Evolutionary conservation across 1,140 invertebrate species (phyloP), one percentile per base, ranked within the genome.

Genomic region (Formica exsecta): DNA sequence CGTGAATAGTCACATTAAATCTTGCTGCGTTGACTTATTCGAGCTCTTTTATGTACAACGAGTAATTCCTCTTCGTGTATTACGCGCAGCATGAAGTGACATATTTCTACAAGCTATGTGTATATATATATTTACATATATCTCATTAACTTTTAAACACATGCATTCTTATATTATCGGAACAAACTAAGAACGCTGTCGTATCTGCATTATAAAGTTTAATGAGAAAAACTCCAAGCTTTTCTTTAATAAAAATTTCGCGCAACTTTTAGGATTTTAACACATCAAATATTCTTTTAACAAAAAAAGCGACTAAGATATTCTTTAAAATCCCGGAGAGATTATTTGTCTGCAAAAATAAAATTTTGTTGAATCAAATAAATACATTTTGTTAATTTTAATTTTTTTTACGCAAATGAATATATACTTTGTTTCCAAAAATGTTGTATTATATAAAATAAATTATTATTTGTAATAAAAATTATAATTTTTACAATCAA

Each of bases 1-100:
- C 75, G 61, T 65, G 75, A 29, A 77, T 65, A 77, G 59, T 44
- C 41, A 51, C 75, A 65, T 77, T 77, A 65, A 65, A 77, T 65
- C 75, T 19, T 22, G 48, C 59, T 16, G 38, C 19, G 19, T 38
- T n/a, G 61, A 77, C 75, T 32, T 77, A 38, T 36, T 65, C 41
- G 32, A 77, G 38, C 61, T 25, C 25, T 51, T 65, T 61, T 32
- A 25, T 59, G 22, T 44, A 76, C 38, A 36, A 36, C 22, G 36
- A 13, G 25, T 48, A 44, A 77, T 29, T 65, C 11, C 11, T 51
- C 16, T 77, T 65, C 75, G 25, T 76, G 38, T 48, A 44, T 77
- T 77, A 77, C 11, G 25, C 22, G 25, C 57, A 29, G 57, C 74
- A 77, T 59, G 59, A 77, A 77, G 57, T 77, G 38, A 77, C 61